Base-by-base conservation (phyloP, 2,797 vertebrate species). In the Neosalanx taihuensis region DNA sequence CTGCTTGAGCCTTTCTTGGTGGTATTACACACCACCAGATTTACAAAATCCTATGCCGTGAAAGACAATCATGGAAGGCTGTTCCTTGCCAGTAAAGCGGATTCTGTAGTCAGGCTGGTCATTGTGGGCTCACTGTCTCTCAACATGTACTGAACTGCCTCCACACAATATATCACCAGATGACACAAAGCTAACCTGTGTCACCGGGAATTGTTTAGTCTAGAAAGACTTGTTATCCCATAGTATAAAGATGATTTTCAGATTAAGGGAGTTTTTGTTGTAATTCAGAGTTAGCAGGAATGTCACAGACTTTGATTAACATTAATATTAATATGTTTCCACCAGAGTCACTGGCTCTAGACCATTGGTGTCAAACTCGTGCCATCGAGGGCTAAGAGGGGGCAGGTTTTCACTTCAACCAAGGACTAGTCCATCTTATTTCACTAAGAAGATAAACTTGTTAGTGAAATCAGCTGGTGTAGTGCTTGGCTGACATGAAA, bases 111-210 rank as follows among this genome's bases (percentile, higher is more conserved):
- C 10, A n/a, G 17, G 17, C 6, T 56, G 51, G 57, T 20, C 62
- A 41, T 41, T 35, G 62, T n/a, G 4, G 17, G 7, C 46, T 53
- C 51, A 17, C 5, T 30, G 26, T 67, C 65, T 67, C 65, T 67
- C 20, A 46, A 30, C 46, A 53, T 46, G 17, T n/a, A 53, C 57
- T 17, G 37, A 41, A 20, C 4, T 60, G 23, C 69, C 65, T 26
- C 77, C 62, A 84, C 71, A 73, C 82, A 72, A 81, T 77, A 67
- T 70, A 70, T 70, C 59, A 64, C 62, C 68, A 58, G 12, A 41
- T 20, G 26, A 64, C 62, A 5, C n/a, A 65, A 51, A 76, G 75
- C 37, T 30, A 72, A 26, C 41, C 75, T 20, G 5, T 53, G 23
- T 23, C 35, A 31, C 61, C 81, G 70, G n/a, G 23, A 0, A 58